Conservation (phyloP, 2,797 vertebrate genomes). For the Sebastes nivosus region DNA sequence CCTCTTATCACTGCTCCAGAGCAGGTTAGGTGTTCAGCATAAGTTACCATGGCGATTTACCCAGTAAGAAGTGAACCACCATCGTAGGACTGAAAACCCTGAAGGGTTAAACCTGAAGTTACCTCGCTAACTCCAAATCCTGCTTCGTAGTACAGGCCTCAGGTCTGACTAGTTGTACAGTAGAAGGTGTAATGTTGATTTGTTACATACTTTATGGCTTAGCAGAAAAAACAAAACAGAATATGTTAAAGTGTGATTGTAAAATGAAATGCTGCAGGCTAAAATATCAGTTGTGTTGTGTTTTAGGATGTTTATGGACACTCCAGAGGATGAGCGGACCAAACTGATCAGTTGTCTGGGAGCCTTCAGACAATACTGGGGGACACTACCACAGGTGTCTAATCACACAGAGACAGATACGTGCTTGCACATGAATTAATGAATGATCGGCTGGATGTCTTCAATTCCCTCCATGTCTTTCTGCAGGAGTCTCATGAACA, state of each 20-base stretch:
- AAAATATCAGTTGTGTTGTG: neutral
- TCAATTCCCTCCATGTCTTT: neutral
- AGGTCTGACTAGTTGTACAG: neutral
- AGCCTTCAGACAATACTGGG: slow-evolving; percentile 95
- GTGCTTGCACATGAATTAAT: neutral
- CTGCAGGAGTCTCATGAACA: slow-evolving; percentile 96
- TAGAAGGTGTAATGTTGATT: neutral
- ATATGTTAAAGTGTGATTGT: neutral
- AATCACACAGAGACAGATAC: neutral
- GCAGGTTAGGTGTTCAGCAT: too few relatives aligned
- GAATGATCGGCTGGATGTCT: neutral
- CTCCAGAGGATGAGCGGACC: slow-evolving; percentile 94
- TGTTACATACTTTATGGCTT: neutral
- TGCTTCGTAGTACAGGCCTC: too few relatives aligned
- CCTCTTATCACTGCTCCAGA: too few relatives aligned
- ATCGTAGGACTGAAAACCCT: too few relatives aligned
- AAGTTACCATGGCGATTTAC: too few relatives aligned
- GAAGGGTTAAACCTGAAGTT: too few relatives aligned
- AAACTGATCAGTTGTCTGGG: slow-evolving; percentile 95
- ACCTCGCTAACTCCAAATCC: too few relatives aligned
- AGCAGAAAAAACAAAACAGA: neutral
- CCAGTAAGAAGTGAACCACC: too few relatives aligned
- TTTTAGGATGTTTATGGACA: slow-evolving; percentile 97
- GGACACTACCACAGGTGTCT: slow-evolving; percentile 91
- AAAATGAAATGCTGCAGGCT: neutral